Evolutionary conservation across 2,888 invertebrate genomes (phyloP).

Genomic region (Parthenolecanium corni): DNA sequence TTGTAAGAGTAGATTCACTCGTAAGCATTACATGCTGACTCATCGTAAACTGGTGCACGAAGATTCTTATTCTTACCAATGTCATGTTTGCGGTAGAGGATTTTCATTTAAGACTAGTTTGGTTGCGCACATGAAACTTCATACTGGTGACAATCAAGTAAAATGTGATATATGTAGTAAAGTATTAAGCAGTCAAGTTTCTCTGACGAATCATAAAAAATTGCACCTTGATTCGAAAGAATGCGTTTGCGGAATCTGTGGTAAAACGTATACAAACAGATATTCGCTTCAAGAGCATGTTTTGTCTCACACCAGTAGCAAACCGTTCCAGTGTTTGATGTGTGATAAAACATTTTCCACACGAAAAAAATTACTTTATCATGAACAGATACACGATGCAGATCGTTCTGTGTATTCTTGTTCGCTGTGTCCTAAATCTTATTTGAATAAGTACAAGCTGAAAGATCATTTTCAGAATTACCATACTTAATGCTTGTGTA

Average conservation of each 20-base stretch:
- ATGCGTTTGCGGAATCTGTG: slow-evolving; percentile 20
- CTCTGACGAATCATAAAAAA: slow-evolving; percentile 15
- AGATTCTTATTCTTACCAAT: background rate
- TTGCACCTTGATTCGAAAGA: slow-evolving; percentile 8
- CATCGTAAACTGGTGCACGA: slow-evolving; percentile 23
- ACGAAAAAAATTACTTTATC: slow-evolving; percentile 19
- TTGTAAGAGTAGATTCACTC: slow-evolving; percentile 12
- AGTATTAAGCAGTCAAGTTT: slow-evolving; percentile 5
- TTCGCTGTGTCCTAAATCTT: slow-evolving; percentile 12
- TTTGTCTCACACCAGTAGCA: slow-evolving; percentile 17
- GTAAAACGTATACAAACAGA: slow-evolving; percentile 17
- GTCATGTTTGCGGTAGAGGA: slow-evolving; percentile 12
- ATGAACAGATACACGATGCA: slow-evolving; percentile 22
- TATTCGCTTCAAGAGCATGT: slow-evolving; percentile 21
- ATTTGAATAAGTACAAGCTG: slow-evolving; percentile 9
- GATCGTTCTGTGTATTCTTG: slow-evolving; percentile 8
- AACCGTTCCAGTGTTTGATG: slow-evolving; percentile 21
- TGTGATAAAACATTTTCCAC: slow-evolving; percentile 21
- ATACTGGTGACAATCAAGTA: slow-evolving; percentile 14
- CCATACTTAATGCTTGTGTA: background rate
- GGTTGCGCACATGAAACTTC: slow-evolving; percentile 10
- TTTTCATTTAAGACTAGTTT: slow-evolving; percentile 14
- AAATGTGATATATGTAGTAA: slow-evolving; percentile 19
- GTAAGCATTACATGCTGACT: slow-evolving; percentile 13
- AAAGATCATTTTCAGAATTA: slow-evolving; percentile 10